Base-by-base conservation (phyloP, 2,113 vertebrate species). In the Leptobrachium leishanense region DNA sequence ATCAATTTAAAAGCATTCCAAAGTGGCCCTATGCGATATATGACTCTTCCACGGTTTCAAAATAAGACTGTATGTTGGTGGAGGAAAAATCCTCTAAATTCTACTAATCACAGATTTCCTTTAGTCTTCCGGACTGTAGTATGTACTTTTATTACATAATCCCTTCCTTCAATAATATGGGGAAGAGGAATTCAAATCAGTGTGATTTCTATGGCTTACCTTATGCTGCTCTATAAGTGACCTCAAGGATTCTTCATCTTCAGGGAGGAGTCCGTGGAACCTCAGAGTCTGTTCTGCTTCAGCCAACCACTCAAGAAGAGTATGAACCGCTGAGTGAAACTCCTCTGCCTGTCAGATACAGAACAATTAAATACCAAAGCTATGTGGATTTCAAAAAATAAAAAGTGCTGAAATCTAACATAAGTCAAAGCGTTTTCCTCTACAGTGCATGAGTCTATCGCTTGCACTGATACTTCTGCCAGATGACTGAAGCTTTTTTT, bases 241-340 rank as follows among this genome's bases (percentile, higher is more conserved):
- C 7, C 87, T 87, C 64, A 99, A 90, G 50, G 96, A 95, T 71
- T 98, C 96, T 70, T 99, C 95, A 15, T 99, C 98, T 3, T 99
- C 98, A 11, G 98, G 96, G 78, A 98, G 95, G 81, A 91, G 82
- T 2, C 97, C 98, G 0, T 98, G 97, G 89, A 98, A 99, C 85
- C 97, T 97, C 65, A 99, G 92, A 82, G 93, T 88, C 86, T 99
- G 97, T 82, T 99, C 98, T 0, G 97, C 98, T 87, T 99, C 97
- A 6, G 98, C 96, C 83, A 99, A 89, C 98, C 98, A 99, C 83
- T 98, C 98, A 86, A 99, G 83, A 76, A 99, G 92, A 76, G 95
- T 93, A 5, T 98, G 98, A 68, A 99, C 97, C 12, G 95, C 94
- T 0, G 97, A 95, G 87, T 98, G 98, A 85, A 99, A 99, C 83